These are phyloP conservation scores for Graphium colonna DNA, from an alignment of 2,888 invertebrate species.

Conservation along the genomic window DNA sequence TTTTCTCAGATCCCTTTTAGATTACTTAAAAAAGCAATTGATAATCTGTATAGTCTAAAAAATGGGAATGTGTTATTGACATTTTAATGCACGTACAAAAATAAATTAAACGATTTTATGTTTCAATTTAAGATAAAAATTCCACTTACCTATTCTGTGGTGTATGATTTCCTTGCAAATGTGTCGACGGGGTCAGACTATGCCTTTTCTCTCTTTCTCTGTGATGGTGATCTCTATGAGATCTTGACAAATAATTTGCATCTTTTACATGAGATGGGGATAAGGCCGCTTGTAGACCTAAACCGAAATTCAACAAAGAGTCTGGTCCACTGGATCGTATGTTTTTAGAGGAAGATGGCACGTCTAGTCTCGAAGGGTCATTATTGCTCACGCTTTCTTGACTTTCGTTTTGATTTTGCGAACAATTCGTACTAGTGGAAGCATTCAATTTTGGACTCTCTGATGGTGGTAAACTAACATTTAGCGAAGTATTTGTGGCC, in stretches of 20 bases:
- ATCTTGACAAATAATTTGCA: constrained; percentile 43
- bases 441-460: constrained; percentile 62
- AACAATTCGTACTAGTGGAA: constrained; percentile 34
- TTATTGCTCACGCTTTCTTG: constrained; percentile 44
- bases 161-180: constrained; percentile 56
- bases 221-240: constrained; percentile 53
- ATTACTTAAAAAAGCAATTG: too few relatives aligned
- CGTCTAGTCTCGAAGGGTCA: constrained; percentile 47
- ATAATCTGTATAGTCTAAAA: too few relatives aligned
- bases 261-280: constrained; percentile 66
- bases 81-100: too few relatives aligned
- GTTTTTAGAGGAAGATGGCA: constrained; percentile 61
- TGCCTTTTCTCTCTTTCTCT: constrained; percentile 77
- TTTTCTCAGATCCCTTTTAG: too few relatives aligned
- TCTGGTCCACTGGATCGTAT: constrained; percentile 51
- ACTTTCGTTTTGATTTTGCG: constrained; percentile 43
- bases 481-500: constrained; percentile 68
- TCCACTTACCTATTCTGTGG: constrained; percentile 60
- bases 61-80: too few relatives aligned
- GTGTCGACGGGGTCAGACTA: constrained; percentile 70
- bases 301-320: constrained; percentile 58
- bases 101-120: too few relatives aligned
- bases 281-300: constrained; percentile 61
- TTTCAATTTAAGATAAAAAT: too few relatives aligned
- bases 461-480: constrained; percentile 62